Evolutionary conservation across 35 echinoderm and acorn worm genomes (phyloP).

Genomic region (Chiridota heheva): DNA sequence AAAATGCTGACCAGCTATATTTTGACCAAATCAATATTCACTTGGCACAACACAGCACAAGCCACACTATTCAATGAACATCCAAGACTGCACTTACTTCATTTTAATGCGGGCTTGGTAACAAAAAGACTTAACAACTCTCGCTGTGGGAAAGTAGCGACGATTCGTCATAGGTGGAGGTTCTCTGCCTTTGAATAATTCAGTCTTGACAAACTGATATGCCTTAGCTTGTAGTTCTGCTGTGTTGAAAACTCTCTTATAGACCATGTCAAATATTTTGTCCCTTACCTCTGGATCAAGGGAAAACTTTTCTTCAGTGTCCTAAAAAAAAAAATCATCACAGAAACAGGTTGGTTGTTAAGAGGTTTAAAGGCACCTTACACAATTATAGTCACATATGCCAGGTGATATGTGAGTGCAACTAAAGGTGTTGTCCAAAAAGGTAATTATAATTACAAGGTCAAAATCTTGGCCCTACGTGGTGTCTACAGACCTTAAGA

Average conservation of each 20-base stretch:
- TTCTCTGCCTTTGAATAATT: slow-evolving; percentile 28
- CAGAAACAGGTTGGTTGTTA: background rate
- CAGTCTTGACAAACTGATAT: slow-evolving; percentile 13
- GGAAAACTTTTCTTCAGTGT: slow-evolving; percentile 44
- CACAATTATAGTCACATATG: no score
- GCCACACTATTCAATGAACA: no score
- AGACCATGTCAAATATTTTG: slow-evolving; percentile 34
- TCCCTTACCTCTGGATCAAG: slow-evolving; percentile 32
- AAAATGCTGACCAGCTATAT: no score
- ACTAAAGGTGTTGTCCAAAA: background rate
- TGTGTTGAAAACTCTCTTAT: slow-evolving; percentile 8
- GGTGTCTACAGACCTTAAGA: background rate
- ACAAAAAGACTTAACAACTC: slow-evolving; percentile 38
- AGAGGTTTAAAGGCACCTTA: no score
- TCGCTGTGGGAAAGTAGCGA: slow-evolving; percentile 19
- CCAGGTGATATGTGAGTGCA: background rate
- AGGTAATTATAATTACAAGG: background rate
- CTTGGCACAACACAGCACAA: no score
- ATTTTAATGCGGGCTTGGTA: slow-evolving; percentile 44
- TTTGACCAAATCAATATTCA: no score
- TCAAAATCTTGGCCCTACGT: background rate
- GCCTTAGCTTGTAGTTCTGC: slow-evolving; percentile 5
- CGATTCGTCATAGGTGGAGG: slow-evolving; percentile 35
- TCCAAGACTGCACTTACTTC: background rate
- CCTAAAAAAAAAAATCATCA: slow-evolving; percentile 5